These are phyloP conservation scores for Xylocopa sonorina DNA, from an alignment of 1,140 invertebrate genomes.

Conservation along the genomic window DNA sequence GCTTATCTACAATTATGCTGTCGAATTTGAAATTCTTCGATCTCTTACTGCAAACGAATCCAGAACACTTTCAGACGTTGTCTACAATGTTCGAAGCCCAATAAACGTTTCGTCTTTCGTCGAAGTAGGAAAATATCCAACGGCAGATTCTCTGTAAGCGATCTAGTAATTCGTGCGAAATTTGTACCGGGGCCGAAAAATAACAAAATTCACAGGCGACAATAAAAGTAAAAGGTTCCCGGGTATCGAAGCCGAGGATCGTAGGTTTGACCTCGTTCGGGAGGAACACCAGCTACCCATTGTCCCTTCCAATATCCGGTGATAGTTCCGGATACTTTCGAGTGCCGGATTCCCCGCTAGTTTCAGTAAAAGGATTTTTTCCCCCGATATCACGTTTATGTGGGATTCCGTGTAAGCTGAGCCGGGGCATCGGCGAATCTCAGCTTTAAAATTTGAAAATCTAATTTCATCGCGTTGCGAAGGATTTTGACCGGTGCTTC, in stretches of 20 bases:
- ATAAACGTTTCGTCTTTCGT: too few relatives aligned
- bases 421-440: not conserved
- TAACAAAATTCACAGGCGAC: not conserved
- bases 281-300: not conserved
- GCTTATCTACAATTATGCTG: too few relatives aligned
- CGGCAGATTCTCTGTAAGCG: not conserved
- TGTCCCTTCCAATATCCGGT: constrained; percentile 13
- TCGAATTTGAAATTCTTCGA: too few relatives aligned
- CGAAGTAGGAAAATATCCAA: too few relatives aligned
- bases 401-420: not conserved
- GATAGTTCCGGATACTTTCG: constrained; percentile 2
- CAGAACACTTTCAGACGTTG: too few relatives aligned
- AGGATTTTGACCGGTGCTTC: not conserved
- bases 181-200: too few relatives aligned
- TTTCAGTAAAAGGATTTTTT: constrained; percentile 10
- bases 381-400: not conserved
- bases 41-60: too few relatives aligned
- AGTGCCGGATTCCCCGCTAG: not conserved
- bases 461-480: constrained; percentile 33
- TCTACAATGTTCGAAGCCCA: too few relatives aligned
- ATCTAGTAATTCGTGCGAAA: not conserved
- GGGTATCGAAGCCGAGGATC: not conserved
- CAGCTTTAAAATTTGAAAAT: constrained; percentile 37
- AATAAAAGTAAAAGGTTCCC: not conserved
- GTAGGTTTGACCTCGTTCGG: not conserved